Evolutionary conservation across 2,113 vertebrate genomes (phyloP).

Genomic region (Lamprotornis superbus): DNA sequence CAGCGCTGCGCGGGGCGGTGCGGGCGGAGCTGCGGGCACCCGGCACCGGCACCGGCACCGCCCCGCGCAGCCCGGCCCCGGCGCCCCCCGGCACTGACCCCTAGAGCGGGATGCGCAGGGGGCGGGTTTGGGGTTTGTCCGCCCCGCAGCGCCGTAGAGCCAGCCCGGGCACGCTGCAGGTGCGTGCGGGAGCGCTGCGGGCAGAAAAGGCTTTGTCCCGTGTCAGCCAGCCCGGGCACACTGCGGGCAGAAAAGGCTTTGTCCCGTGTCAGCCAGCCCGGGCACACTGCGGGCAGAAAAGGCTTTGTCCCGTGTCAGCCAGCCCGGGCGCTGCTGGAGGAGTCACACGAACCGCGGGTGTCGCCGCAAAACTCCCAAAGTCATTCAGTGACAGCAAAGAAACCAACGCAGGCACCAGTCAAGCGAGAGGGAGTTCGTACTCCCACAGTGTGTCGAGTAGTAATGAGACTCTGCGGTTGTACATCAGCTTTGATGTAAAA

Average conservation of each 20-base stretch:
- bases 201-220: too few relatives aligned
- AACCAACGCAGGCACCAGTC: accelerated
- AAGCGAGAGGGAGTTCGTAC: too few relatives aligned
- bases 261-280: accelerated
- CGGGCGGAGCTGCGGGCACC: background rate
- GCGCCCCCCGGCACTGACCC: background rate
- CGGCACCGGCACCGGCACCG: background rate
- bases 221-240: accelerated
- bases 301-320: accelerated
- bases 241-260: too few relatives aligned
- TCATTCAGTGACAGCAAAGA: background rate
- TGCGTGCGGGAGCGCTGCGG: background rate
- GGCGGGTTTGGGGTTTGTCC: accelerated
- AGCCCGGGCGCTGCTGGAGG: accelerated
- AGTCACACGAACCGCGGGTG: accelerated
- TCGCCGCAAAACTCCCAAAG: accelerated
- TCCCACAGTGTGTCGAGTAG: accelerated
- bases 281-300: background rate
- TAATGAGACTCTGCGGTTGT: accelerated
- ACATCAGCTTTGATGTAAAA: background rate
- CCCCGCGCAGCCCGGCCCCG: too few relatives aligned
- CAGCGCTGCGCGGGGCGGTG: background rate
- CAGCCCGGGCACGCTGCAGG: background rate
- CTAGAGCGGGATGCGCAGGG: background rate
- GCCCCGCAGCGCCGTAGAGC: background rate